Conservation (phyloP, 2,113 vertebrate species). For the Colinus virginianus region DNA sequence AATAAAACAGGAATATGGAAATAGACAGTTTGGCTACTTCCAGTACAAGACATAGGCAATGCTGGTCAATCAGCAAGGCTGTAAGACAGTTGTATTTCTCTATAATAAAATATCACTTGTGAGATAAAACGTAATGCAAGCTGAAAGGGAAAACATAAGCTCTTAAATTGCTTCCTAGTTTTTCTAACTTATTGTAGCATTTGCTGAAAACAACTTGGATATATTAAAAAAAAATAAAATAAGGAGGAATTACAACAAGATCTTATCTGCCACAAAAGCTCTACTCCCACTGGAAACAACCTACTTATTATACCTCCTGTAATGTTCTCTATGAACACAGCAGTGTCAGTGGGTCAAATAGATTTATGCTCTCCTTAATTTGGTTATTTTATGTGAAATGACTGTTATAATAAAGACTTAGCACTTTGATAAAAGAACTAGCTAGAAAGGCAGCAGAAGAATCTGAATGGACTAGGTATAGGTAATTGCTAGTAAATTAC, state of each 20-base stretch:
- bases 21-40: neutral
- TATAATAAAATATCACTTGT: neutral
- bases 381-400: neutral
- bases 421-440: neutral
- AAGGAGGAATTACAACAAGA: neutral
- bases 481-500: neutral
- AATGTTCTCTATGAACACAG: neutral
- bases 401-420: neutral
- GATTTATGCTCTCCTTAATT: neutral
- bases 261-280: neutral
- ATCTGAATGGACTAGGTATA: neutral
- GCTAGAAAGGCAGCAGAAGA: neutral
- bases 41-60: neutral
- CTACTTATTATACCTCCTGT: neutral
- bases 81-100: neutral
- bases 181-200: neutral
- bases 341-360: neutral
- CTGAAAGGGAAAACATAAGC: neutral
- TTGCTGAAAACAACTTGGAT: neutral
- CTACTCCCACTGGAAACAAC: neutral
- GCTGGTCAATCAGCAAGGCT: neutral
- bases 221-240: neutral
- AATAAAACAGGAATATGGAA: neutral
- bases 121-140: neutral
- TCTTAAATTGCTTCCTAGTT: neutral